These are phyloP conservation scores for Bombus terrestris DNA, from an alignment of 1,140 invertebrate species.

Conservation along the genomic window DNA sequence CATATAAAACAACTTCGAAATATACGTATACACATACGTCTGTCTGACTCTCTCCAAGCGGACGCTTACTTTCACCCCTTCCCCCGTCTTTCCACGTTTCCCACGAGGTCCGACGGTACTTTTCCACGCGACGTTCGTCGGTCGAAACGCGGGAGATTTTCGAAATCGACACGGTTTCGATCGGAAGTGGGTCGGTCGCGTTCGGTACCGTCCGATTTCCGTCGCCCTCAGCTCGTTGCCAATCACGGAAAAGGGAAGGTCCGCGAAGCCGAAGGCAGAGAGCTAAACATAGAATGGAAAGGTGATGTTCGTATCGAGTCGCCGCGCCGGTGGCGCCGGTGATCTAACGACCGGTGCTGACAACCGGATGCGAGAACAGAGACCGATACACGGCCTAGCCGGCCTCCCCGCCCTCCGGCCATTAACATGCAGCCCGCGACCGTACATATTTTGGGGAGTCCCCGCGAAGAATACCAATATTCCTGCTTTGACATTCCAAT, in stretches of 20 bases:
- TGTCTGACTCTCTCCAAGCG: neutral
- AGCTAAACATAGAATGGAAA: slow-evolving; percentile 55
- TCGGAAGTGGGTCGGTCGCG: slow-evolving; percentile 7
- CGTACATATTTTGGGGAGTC: slow-evolving; percentile 82
- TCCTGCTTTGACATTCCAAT: slow-evolving; percentile 83
- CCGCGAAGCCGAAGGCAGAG: neutral
- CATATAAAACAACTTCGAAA: neutral
- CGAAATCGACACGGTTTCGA: slow-evolving; percentile 34
- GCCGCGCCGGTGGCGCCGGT: slow-evolving; percentile 54
- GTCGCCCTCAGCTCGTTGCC: slow-evolving; percentile 4
- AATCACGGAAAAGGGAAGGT: neutral
- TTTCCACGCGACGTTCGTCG: neutral
- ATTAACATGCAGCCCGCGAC: slow-evolving; percentile 82
- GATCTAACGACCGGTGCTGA: slow-evolving; percentile 79
- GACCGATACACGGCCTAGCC: slow-evolving; percentile 68
- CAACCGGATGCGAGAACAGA: slow-evolving; percentile 81
- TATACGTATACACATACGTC: neutral
- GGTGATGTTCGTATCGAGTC: slow-evolving; percentile 53
- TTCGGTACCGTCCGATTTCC: slow-evolving; percentile 17
- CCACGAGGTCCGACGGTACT: slow-evolving; percentile 9
- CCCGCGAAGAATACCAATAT: slow-evolving; percentile 82
- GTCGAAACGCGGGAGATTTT: slow-evolving; percentile 17
- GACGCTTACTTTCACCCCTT: slow-evolving; percentile 2
- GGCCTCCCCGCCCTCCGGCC: slow-evolving; percentile 52
- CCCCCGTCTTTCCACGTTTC: neutral